Evolutionary conservation across 1,140 invertebrate species (phyloP), one percentile per base, ranked within the genome.

Genomic region (Drosophila murphyi): DNA sequence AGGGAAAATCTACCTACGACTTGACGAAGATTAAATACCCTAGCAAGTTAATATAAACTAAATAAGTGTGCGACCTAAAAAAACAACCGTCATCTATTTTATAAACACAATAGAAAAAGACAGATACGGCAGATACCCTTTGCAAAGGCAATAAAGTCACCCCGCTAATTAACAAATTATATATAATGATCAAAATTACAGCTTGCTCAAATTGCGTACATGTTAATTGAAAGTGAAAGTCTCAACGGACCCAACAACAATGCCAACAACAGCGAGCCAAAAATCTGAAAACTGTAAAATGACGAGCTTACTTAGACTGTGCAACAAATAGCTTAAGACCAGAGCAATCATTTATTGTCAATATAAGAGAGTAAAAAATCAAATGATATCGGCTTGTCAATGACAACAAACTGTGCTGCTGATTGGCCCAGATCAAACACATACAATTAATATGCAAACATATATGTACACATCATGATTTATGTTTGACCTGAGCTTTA

Each of bases 141-240:
- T 52, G 31, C 0, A 12, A 60, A 56, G 10, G 57, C 45, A 62
- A 5, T 31, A 10, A 56, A 10, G 31, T 28, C 32, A 54, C 10
- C 43, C 5, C 62, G 20, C 59, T 68, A 75, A 72, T 72, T 82
- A 52, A 54, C 64, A 51, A 83, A 88, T 83, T 88, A 78, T 29
- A 63, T 68, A 29, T 74, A 79, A 87, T 87, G 70, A 72, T 67
- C 68, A 45, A 43, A 76, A 57, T 70, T 69, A 57, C 47, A 54
- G 31, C n/a, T 82, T 35, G 67, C 76, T 62, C 77, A 76, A 52
- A 76, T 57, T 52, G 50, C 37, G 29, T 12, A 67, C 29, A 71
- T 48, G 45, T 20, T 20, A 76, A 68, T 71, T 72, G 69, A 67
- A 69, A 80, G 83, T 77, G 82, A 87, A 87, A 87, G 79, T 55